Evolutionary conservation across 1,140 invertebrate species (phyloP), one percentile per base, ranked within the genome.

Genomic region (Aphaenogaster rudis): DNA sequence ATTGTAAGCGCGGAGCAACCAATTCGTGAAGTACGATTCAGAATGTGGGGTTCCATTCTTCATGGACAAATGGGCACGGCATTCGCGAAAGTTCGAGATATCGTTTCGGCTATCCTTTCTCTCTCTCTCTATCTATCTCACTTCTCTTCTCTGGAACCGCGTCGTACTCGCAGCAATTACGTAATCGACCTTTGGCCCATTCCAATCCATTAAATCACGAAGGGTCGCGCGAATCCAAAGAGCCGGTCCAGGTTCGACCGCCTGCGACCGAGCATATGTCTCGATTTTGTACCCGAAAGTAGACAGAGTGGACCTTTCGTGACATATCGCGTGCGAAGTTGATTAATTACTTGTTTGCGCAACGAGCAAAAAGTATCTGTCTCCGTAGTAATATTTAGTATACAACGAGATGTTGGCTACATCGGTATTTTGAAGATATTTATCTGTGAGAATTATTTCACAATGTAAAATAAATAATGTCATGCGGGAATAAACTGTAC

Each of bases 141-240:
- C 59, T 77, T 61, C 61, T 77, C 57, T 52, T 66, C 63, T 9
- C 48, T 67, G 15, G 82, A 81, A 81, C 74, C 88, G 72, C 72
- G 88, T 50, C 86, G 80, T 88, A 85, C 81, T 90, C 57, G 88
- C 64, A 63, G 86, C 87, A 91, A 91, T 91, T 90, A 91, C 90
- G 87, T 91, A 88, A 88, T 91, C 90, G 90, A 88, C 89, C 89
- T 91, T 90, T 79, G 89, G 78, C 89, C 90, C 89, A 90, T 91
- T 91, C 89, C 90, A 91, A 91, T 91, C 90, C 90, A 91, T 91
- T 91, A 91, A 91, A 77, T 86, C 81, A 78, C 89, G 80, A 78
- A 90, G 85, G 85, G 89, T 78, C 85, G 84, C 76, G 81, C 63
- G 77, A 89, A 86, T 89, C 72, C 59, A 89, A 71, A 81, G 21